Evolutionary conservation across 2,888 invertebrate species (phyloP).

Genomic region (Odontomyia ornata): DNA sequence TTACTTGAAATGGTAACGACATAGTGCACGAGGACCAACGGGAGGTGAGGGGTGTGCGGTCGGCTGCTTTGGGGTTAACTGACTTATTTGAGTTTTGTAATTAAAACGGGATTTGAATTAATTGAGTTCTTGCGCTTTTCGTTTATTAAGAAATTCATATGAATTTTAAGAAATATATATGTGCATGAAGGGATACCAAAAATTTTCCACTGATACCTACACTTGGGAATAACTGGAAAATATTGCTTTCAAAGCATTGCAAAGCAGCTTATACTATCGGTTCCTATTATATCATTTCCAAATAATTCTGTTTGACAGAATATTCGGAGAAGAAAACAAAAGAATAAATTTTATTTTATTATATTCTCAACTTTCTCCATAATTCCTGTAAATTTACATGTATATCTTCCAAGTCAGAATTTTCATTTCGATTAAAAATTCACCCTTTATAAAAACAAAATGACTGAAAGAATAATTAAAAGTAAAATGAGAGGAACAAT

Average conservation of each 20-base stretch:
- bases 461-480: slow-evolving; percentile 42
- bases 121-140: slow-evolving; percentile 42
- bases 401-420: background rate
- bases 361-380: background rate
- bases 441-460: slow-evolving; percentile 44
- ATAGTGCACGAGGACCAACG: background rate
- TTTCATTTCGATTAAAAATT: slow-evolving; percentile 40
- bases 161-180: background rate
- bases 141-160: background rate
- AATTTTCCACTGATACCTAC: too few species aligned
- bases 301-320: too few species aligned
- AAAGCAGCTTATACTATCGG: too few species aligned
- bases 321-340: background rate
- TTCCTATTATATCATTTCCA: too few species aligned
- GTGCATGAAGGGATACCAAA: too few species aligned
- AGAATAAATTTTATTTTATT: background rate
- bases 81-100: slow-evolving; percentile 46
- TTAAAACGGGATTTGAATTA: slow-evolving; percentile 47
- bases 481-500: slow-evolving; percentile 6
- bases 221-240: too few species aligned
- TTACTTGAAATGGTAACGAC: background rate
- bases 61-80: slow-evolving; percentile 41
- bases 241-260: too few species aligned
- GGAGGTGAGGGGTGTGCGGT: background rate
- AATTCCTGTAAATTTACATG: slow-evolving; percentile 7